These are phyloP conservation scores for Mirza zaza DNA, from an alignment of 2,113 vertebrate species.

Conservation along the genomic window DNA sequence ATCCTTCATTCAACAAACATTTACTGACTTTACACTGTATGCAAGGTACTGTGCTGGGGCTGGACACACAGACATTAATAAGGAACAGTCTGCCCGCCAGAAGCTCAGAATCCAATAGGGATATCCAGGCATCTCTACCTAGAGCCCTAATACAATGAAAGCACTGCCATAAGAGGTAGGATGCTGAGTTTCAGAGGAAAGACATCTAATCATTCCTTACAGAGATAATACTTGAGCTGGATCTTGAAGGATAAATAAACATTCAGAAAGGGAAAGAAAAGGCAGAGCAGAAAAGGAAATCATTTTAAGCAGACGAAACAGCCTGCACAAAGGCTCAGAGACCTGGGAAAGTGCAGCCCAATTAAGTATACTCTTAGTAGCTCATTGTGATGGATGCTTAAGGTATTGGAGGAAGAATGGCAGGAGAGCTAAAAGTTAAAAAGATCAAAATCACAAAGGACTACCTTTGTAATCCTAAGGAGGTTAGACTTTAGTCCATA, in stretches of 20 bases:
- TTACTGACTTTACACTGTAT: not conserved
- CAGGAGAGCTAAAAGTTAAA: slow-evolving; percentile 3
- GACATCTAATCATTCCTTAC: not conserved
- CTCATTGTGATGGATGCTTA: not conserved
- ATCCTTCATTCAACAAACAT: slow-evolving; percentile 41
- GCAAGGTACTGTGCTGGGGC: not conserved
- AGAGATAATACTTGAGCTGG: slow-evolving; percentile 14
- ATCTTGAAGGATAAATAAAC: not conserved
- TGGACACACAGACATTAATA: not conserved
- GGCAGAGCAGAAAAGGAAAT: not conserved
- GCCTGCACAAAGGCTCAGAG: not conserved
- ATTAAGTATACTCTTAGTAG: not conserved
- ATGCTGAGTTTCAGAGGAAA: slow-evolving; percentile 23
- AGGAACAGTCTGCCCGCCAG: not conserved
- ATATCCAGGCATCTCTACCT: not conserved
- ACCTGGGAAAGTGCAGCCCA: not conserved
- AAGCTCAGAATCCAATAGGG: not conserved
- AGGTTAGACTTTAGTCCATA: not conserved
- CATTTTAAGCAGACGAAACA: not conserved
- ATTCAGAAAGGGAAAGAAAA: slow-evolving; percentile 21
- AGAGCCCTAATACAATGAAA: not conserved
- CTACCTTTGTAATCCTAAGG: not conserved
- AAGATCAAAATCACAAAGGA: not conserved
- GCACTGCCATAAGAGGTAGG: not conserved
- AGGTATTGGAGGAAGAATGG: not conserved